Base-by-base conservation (phyloP, 1,140 invertebrate species). In the Sitobion miscanthi region DNA sequence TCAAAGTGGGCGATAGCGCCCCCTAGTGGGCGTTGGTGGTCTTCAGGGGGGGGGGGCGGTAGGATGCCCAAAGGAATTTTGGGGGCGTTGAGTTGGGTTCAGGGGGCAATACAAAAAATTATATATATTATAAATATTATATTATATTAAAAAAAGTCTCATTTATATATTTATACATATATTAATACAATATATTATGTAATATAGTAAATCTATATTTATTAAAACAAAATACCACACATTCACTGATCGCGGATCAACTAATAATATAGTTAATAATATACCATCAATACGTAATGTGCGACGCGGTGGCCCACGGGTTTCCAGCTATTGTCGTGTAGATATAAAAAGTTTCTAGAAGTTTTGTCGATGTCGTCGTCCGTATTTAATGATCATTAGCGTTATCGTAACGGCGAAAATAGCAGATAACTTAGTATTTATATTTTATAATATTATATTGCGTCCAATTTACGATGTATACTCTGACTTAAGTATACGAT, bases 171-270 rank as follows among this genome's bases (percentile, higher is more conserved):
- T 35, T 35, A 35, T 35, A 35, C 35, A 35, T 35, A 35, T 35
- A 35, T 45, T 86, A 25, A 87, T 49, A 87, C 47, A 49, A 49
- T n/a, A 35, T 35, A 87, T n/a, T 35, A 87, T n/a, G 4, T 49
- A 49, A n/a, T 87, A 49, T 87, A 87, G 45, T 85, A 85, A 85
- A 85, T 85, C 38, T 85, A 85, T 85, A 85, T 85, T 25, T 85
- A 45, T 85, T 30, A 85, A 85, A 42, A 21, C 7, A 85, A 85
- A 85, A 35, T 85, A 85, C 83, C 83, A 85, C 83, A 25, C 23
- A 57, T 57, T 57, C 21, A 57, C 21, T 57, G 54, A 57, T 57
- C 54, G 54, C 54, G 83, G 83, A 86, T 49, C n/a, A 87, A 23
- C 23, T 87, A 87, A 87, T 47, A 87, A 49, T 87, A 17, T 49